Evolutionary conservation across 1,140 invertebrate species (phyloP).

Genomic region (Conus ventricosus): DNA sequence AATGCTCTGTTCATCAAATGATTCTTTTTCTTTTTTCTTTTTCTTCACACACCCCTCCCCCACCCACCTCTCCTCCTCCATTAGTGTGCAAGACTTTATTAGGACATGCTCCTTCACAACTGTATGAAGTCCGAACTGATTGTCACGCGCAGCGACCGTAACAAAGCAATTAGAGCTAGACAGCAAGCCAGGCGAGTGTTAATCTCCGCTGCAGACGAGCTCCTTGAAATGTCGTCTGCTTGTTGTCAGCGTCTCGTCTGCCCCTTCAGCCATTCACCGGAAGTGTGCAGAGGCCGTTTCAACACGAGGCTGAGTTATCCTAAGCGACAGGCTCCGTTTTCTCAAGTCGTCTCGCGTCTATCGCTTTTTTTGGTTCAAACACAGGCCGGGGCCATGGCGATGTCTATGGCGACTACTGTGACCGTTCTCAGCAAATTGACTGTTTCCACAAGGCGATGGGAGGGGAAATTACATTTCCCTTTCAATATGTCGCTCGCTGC

Average conservation of each 20-base stretch:
- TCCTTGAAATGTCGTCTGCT: conserved; percentile 31
- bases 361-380: conserved; percentile 32
- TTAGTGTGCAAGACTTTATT: conserved; percentile 7
- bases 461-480: conserved; percentile 35
- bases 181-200: not conserved
- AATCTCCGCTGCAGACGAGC: conserved; percentile 37
- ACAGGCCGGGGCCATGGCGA: not conserved
- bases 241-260: not conserved
- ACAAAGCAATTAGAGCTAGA: conserved; percentile 18
- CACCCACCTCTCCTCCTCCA: not conserved
- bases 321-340: not conserved
- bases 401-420: not conserved
- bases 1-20: not conserved
- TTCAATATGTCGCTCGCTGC: conserved; percentile 15
- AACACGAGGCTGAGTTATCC: conserved; percentile 26
- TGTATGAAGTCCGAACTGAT: conserved; percentile 34
- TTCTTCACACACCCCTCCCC: not conserved
- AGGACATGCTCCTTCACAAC: conserved; percentile 11
- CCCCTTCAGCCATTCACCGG: conserved; percentile 6
- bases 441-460: conserved; percentile 32
- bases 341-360: conserved; percentile 10
- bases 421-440: conserved; percentile 34
- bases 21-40: not conserved
- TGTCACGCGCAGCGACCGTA: conserved; percentile 28
- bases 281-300: conserved; percentile 15